These are phyloP conservation scores for Dromaius novaehollandiae DNA, from an alignment of 2,113 vertebrate genomes.

Conservation along the genomic window DNA sequence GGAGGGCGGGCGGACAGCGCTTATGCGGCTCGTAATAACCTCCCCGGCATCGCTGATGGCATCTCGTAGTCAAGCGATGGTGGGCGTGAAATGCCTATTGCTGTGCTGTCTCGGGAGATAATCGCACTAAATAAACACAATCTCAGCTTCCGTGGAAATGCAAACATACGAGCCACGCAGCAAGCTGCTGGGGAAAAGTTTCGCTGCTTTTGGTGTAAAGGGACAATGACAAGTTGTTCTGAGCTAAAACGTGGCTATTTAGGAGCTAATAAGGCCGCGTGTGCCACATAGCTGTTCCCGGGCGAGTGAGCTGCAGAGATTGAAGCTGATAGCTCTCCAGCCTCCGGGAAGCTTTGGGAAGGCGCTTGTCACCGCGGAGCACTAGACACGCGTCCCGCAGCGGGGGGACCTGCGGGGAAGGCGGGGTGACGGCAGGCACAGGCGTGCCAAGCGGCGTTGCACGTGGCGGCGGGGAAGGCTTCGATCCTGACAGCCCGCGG, in stretches of 20 bases:
- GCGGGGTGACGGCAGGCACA: background rate
- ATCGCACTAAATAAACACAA: background rate
- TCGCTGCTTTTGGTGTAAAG: background rate
- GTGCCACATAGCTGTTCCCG: fast-evolving
- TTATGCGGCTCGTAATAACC: background rate
- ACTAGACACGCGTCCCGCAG: fast-evolving
- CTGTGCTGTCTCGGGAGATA: background rate
- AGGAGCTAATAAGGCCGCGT: background rate
- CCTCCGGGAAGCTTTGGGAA: background rate
- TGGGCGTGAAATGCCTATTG: background rate
- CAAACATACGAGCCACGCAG: background rate
- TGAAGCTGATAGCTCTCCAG: background rate
- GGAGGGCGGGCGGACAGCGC: background rate
- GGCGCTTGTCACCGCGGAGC: background rate
- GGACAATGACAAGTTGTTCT: background rate
- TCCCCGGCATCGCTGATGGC: background rate
- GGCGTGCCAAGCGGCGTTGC: background rate
- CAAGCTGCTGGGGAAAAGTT: background rate
- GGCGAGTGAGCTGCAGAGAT: background rate
- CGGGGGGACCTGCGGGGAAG: background rate
- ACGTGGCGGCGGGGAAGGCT: too few species aligned
- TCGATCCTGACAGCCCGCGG: background rate
- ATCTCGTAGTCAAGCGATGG: background rate
- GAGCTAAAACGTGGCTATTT: background rate
- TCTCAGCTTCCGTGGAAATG: fast-evolving